Evolutionary conservation across 1,140 invertebrate genomes (phyloP), one percentile per base, ranked within the genome.

Genomic region (Drosophila sp.): DNA sequence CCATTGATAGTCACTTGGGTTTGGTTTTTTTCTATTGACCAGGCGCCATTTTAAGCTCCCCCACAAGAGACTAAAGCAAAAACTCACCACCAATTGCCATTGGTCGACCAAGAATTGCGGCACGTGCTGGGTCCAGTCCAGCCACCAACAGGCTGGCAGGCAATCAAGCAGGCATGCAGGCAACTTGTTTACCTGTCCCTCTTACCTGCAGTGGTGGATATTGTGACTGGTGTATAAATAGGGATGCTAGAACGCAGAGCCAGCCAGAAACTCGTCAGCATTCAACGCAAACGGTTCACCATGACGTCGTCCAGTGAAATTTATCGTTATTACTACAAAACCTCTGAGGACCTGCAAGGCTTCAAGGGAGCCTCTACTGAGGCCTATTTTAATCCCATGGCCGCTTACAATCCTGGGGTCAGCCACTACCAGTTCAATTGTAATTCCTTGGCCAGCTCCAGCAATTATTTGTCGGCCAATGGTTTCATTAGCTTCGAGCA

Each of bases 321-420:
- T 30, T 91, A 90, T 68, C 90, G 90, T 60, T 91, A 91, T 27
- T 91, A 91, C 57, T 91, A 91, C 72, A 91, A 91, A 72, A 91
- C 90, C 25, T 83, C 90, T 5, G 90, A 91, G 77, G 90, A 91
- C 74, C 73, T 91, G 70, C 90, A 91, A 69, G 79, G 84, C 64
- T 90, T 91, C 40, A 91, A 91, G 70, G 40, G 72, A 0, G 70
- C 62, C 17, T 67, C 71, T 8, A 57, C 69, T 30, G 90, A 91
- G 69, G 35, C 84, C 5, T 91, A 80, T 63, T 91, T 91, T 32
- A 91, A 91, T 70, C 90, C 90, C 30, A 91, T 91, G 90, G 90
- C 84, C 1, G 90, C 90, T 25, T 91, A 91, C 50, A 91, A 81
- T 81, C 90, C 90, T 3, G 66, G 60, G 10, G 76, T 90, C 25